A percentile compares a stretch with the other conserved stretches of the same genome.
phyloP scores from a whole-genome alignment of 2,113 vertebrate species.

The Fregetta grallaria region DNA sequence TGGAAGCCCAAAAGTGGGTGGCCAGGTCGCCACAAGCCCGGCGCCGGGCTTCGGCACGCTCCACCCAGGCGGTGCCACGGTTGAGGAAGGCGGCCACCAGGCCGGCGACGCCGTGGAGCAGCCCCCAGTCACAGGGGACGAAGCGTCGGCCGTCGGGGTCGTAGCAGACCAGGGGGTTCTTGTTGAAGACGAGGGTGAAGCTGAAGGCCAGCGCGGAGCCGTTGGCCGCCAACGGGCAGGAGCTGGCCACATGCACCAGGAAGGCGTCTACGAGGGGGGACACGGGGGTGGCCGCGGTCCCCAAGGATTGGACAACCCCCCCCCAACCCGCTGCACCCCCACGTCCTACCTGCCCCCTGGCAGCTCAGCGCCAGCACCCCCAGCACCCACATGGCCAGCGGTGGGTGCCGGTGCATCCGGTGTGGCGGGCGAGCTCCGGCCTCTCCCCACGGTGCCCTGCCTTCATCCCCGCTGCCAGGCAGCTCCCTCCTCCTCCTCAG shows the following conservation, averaged over 20 bases:
- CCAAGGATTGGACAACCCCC: no score
- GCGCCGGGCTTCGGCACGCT: background rate
- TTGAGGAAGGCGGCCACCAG: rapidly evolving
- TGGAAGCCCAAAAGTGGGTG: background rate
- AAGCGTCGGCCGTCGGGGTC: rapidly evolving
- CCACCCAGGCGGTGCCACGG: rapidly evolving
- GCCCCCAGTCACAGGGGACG: background rate
- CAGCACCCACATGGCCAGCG: background rate
- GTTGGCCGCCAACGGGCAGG: slow-evolving; percentile 30
- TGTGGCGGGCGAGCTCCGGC: background rate
- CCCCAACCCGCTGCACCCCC: background rate
- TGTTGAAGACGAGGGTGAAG: slow-evolving; percentile 58
- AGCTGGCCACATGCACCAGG: slow-evolving; percentile 50
- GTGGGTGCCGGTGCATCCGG: background rate
- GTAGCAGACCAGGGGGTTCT: slow-evolving; percentile 57
- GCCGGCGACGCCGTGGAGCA: rapidly evolving
- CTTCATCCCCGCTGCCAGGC: no score
- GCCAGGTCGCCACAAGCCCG: background rate
- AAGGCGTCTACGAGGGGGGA: slow-evolving; percentile 18
- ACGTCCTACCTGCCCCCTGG: background rate
- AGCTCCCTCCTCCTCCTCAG: background rate
- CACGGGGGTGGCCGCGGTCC: background rate
- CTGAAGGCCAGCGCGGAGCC: background rate
- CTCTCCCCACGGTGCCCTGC: background rate
- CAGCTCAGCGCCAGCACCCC: background rate